Conservation (phyloP, 2,797 vertebrate species). For the Channa striata region DNA sequence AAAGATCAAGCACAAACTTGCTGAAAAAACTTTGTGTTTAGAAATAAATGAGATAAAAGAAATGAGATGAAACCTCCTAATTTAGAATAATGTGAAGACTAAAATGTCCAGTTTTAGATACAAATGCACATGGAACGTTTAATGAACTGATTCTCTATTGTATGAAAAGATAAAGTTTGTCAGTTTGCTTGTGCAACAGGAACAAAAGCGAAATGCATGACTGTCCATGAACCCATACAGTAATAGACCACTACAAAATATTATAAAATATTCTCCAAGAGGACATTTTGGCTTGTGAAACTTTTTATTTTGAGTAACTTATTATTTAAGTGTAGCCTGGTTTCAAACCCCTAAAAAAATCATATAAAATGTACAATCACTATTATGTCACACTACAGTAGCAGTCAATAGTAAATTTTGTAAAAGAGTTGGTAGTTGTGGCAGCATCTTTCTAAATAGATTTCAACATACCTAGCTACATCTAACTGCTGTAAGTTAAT, state of each 20-base stretch:
- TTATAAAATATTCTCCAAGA: slow-evolving; percentile 19
- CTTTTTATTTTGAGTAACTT: background rate
- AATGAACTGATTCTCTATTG: slow-evolving; percentile 20
- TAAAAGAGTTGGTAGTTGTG: too few species aligned
- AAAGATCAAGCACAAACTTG: background rate
- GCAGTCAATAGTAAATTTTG: too few species aligned
- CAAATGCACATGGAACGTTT: background rate
- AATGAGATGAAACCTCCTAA: background rate
- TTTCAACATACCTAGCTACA: too few species aligned
- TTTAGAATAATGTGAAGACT: slow-evolving; percentile 19
- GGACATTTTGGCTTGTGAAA: slow-evolving; percentile 26
- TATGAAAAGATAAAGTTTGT: slow-evolving; percentile 16
- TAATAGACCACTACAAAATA: background rate
- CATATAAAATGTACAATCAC: too few species aligned
- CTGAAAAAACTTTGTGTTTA: slow-evolving; percentile 19
- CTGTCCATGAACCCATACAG: slow-evolving; percentile 6
- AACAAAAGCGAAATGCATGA: slow-evolving; percentile 42
- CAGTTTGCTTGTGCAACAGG: slow-evolving; percentile 16
- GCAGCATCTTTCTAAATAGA: too few species aligned
- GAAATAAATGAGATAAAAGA: background rate
- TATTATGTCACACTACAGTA: too few species aligned
- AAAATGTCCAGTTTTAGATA: slow-evolving; percentile 11
- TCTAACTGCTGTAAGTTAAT: too few species aligned
- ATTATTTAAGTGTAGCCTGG: background rate
- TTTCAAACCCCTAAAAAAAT: background rate